Evolutionary conservation across 2,797 vertebrate species (phyloP).

Genomic region (Halcyon chelicuti): DNA sequence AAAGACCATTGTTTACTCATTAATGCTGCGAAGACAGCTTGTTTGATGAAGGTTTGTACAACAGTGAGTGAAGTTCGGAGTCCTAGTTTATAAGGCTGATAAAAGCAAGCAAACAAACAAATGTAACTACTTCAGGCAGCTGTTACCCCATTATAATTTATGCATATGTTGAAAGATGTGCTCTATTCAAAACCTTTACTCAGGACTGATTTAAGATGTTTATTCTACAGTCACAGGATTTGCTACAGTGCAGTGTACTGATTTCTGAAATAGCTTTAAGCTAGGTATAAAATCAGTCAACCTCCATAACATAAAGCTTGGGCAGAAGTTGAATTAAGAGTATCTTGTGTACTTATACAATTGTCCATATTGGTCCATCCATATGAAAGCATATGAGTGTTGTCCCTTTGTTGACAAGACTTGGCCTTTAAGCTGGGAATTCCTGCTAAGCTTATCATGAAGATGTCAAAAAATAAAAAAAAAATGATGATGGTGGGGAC

Average conservation of each 20-base stretch:
- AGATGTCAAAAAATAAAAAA: neutral
- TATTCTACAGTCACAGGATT: neutral
- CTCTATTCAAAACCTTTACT: neutral
- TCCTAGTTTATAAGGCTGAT: neutral
- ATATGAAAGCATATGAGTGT: fast-evolving
- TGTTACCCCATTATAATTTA: neutral
- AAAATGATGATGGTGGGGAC: neutral
- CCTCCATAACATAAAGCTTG: neutral
- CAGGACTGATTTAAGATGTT: neutral
- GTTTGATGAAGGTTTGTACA: neutral
- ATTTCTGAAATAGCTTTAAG: neutral
- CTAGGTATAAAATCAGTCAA: neutral
- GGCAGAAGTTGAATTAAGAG: neutral
- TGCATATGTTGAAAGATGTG: neutral
- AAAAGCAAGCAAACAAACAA: neutral
- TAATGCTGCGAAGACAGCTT: neutral
- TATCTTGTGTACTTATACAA: neutral
- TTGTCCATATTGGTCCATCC: neutral
- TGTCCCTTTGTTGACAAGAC: neutral
- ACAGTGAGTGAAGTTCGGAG: neutral
- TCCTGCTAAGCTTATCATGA: neutral
- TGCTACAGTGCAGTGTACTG: neutral
- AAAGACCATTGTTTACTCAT: neutral
- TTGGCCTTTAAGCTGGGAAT: neutral
- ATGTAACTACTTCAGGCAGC: neutral